Conservation (phyloP, 2,113 vertebrate genomes). For the Xiphias gladius region DNA sequence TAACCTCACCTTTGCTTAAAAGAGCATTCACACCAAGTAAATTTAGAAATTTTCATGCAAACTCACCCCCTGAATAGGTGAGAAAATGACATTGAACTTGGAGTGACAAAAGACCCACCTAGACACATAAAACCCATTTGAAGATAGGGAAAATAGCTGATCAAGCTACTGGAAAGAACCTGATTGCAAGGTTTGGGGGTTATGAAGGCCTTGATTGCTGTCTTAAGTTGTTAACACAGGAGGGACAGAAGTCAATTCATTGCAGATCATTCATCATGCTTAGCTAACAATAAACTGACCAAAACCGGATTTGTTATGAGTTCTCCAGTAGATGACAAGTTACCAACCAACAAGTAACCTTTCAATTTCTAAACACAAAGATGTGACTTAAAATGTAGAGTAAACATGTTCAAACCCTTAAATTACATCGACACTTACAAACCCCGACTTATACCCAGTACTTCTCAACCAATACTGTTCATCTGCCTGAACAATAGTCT, state of each 20-base stretch:
- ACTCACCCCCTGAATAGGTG: not conserved
- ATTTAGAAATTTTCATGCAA: not conserved
- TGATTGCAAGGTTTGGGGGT: not conserved
- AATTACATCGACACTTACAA: not conserved
- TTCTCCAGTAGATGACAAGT: not conserved
- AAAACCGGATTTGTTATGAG: not conserved
- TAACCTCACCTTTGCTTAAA: slow-evolving; percentile 1
- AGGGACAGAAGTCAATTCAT: slow-evolving; percentile 10
- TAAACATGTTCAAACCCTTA: no score
- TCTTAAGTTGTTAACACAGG: no score
- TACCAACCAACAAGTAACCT: not conserved
- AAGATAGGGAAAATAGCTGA: slow-evolving; percentile 11
- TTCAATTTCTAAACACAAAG: not conserved
- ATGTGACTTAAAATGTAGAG: not conserved
- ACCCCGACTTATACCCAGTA: not conserved
- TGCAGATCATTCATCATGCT: not conserved
- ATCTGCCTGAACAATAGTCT: not conserved
- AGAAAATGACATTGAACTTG: slow-evolving; percentile 21
- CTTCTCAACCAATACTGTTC: not conserved
- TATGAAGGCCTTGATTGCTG: not conserved
- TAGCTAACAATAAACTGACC: not conserved
- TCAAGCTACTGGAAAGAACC: not conserved
- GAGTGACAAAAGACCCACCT: slow-evolving; percentile 10
- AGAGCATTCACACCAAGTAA: not conserved
- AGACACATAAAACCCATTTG: not conserved